Percentiles rank a stretch among this genome's conserved stretches.
Conservation (phyloP, 2,113 vertebrate species). For the Paradoxurus hermaphroditus region DNA sequence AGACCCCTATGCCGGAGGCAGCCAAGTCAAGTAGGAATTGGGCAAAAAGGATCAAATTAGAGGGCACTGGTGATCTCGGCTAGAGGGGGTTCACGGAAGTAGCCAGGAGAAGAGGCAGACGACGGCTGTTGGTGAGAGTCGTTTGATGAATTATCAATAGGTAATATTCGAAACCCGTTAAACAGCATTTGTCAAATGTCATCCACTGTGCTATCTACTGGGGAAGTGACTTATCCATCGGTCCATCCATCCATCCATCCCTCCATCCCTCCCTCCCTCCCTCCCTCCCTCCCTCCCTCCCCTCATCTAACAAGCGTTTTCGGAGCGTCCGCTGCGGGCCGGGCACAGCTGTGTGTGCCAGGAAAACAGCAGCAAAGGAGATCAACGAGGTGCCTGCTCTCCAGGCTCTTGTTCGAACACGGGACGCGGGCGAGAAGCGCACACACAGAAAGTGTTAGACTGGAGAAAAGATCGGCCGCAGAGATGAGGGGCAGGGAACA, state of each 20-base stretch:
- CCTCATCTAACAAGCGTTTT: neutral
- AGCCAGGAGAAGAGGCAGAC: neutral
- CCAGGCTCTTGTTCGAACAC: neutral
- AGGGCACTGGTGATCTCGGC: neutral
- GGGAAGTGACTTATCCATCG: neutral
- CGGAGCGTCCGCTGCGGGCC: neutral
- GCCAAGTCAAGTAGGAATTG: neutral
- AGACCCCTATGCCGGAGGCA: neutral
- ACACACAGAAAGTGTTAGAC: neutral
- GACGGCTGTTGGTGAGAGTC: neutral
- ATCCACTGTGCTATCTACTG: neutral
- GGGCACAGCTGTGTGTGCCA: neutral
- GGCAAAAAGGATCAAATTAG: neutral
- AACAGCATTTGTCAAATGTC: rapidly evolving
- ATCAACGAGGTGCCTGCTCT: rapidly evolving
- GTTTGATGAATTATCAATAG: too few species aligned
- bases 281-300: too few species aligned
- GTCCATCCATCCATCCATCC: too few species aligned
- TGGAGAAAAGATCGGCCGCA: neutral
- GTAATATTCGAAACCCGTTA: too few species aligned
- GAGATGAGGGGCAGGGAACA: neutral
- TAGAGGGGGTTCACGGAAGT: neutral
- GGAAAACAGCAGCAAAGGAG: neutral
- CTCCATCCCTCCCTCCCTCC: too few species aligned
- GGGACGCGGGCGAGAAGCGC: neutral